Base-by-base conservation (phyloP, 2,113 vertebrate species). In the Stigmatopora argus region DNA sequence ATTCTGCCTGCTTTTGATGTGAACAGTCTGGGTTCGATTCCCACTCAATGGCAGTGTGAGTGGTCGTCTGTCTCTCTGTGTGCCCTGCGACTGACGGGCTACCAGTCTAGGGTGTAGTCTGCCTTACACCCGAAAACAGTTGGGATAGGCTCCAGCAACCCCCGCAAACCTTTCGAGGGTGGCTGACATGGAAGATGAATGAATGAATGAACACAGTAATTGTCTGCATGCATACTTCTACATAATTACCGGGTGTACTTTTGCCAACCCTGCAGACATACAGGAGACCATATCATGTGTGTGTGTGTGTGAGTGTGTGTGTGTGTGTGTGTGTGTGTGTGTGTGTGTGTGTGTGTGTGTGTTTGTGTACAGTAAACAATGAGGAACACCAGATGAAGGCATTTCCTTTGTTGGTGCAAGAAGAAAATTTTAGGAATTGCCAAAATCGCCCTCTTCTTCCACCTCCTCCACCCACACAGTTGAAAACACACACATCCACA, bases 351-450 rank as follows among this genome's bases (percentile, higher is more conserved):
- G 47, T 17, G 60, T 67, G 67, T 47, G 52, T 34, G 48, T n/a
- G 61, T 65, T 58, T 78, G 69, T 74, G 56, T 81, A 80, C 66
- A 71, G 75, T 79, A 79, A 66, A 70, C 69, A 74, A 48, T 80
- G 81, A 87, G 84, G 83, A 83, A 86, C 86, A 84, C 88, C 85
- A 89, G 88, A 87, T 86, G 83, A 81, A 86, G 79, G 83, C 86
- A 88, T 89, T 89, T 89, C 87, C 86, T 89, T 87, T 88, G 83
- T 87, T 87, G 82, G 86, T 87, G 82, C 83, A 83, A 44, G 83
- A 34, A 23, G 83, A 79, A 81, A 85, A 78, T 84, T 31, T 88
- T 75, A 72, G 58, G 85, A 86, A 78, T 86, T 86, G 83, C 83
- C 83, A 31, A 85, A 87, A 87, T 85, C 78, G 55, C 77, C 71